Percentiles rank a stretch among this genome's conserved stretches.
phyloP scores from a whole-genome alignment of 2,113 vertebrate genomes.

The Aspidoscelis tigris region DNA sequence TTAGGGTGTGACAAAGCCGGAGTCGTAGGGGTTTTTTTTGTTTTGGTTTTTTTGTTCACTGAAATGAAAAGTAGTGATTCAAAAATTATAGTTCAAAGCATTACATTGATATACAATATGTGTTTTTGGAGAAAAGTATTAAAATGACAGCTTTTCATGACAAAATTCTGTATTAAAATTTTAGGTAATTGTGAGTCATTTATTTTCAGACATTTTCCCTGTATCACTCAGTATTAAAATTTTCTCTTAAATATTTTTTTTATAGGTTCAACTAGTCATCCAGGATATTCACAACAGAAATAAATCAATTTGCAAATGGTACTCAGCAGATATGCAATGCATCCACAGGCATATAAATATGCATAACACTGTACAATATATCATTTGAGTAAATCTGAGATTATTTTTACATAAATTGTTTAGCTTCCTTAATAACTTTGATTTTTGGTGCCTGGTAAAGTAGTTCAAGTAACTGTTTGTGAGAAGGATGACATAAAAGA shows the following conservation, averaged over 20 bases:
- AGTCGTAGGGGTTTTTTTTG: too few species aligned
- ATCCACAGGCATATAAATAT: background rate
- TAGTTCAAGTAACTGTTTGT: background rate
- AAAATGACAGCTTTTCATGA: too few species aligned
- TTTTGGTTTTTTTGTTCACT: background rate
- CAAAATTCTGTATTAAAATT: background rate
- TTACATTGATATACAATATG: background rate
- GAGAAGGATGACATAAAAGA: background rate
- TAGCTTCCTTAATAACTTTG: background rate
- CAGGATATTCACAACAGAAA: slow-evolving; percentile 32
- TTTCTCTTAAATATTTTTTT: slow-evolving; percentile 20
- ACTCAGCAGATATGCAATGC: background rate
- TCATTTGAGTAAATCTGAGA: slow-evolving; percentile 33
- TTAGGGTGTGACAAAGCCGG: background rate
- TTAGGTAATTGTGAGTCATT: background rate
- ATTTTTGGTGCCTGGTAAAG: background rate
- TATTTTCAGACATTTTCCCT: too few species aligned
- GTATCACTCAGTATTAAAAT: background rate
- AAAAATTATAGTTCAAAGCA: background rate
- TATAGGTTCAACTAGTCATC: slow-evolving; percentile 55
- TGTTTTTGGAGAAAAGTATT: background rate
- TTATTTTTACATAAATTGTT: background rate
- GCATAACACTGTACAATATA: background rate
- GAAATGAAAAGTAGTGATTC: background rate
- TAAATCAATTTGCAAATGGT: slow-evolving; percentile 33